Evolutionary conservation across 2,888 invertebrate genomes (phyloP), one percentile per base, ranked within the genome.

Genomic region (Chrysomela aeneicollis): DNA sequence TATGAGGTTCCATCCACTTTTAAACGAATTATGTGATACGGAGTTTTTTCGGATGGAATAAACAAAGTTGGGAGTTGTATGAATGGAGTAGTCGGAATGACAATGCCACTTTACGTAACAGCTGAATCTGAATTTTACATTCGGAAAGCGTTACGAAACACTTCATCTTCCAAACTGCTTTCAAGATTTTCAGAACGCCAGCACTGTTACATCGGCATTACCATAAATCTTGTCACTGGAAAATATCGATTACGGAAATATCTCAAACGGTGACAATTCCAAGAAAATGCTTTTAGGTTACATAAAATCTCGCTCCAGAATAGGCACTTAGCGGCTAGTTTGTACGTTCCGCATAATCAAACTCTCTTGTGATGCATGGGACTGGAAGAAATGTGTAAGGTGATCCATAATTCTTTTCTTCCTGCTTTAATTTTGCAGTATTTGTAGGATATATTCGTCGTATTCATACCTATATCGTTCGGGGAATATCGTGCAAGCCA

Each of bases 81-180:
- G n/a, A 42, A 42, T 42, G 15, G 42, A 42, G 15, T 42, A 15
- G 42, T 15, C 42, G 15, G 12, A 15, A 42, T 42, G 42, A 42
- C 42, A 42, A 42, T 42, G 42, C 42, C 42, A 42, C 42, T 42
- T 42, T 42, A n/a, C 42, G 42, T 42, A 42, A 42, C 15, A 15
- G 42, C 42, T 42, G 42, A 42, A 42, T 42, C 42, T 42, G 42
- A 42, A 42, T 42, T 42, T 42, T 12, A 42, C 42, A 42, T 42
- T 42, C 42, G 42, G 42, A 42, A 15, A 42, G n/a, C 42, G 42
- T 42, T 42, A 42, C 42, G 42, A 42, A 42, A 42, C 42, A 42
- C 42, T 42, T 42, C 42, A 42, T 42, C 42, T 42, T 42, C 42
- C 42, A 42, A 42, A 42, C 42, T 42, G 42, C 42, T 42, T 42